phyloP scores from a whole-genome alignment of 2,888 invertebrate genomes.

The Cataglyphis cursor region DNA sequence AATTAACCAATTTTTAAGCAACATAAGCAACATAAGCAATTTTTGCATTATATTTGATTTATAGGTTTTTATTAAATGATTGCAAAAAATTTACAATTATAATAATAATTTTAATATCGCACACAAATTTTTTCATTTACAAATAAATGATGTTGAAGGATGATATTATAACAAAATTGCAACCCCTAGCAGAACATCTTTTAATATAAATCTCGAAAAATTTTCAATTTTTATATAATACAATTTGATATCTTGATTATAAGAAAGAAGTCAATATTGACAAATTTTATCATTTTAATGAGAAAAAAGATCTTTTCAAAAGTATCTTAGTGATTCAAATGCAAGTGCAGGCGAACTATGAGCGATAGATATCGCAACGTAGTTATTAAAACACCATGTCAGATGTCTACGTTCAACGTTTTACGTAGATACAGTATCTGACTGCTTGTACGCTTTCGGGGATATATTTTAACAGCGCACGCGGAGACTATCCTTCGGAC shows the following conservation, averaged over 20 bases:
- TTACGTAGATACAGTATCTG: slow-evolving; percentile 26
- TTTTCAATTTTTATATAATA: neutral
- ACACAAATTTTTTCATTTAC: neutral
- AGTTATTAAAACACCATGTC: slow-evolving; percentile 11
- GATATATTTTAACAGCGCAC: slow-evolving; percentile 36
- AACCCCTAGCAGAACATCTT: neutral
- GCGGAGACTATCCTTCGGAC: slow-evolving; percentile 28
- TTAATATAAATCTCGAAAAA: neutral
- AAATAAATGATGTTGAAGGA: neutral
- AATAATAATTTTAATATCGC: neutral
- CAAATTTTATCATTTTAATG: neutral
- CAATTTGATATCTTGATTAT: neutral
- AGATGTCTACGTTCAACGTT: slow-evolving; percentile 30
- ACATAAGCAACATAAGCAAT: neutral
- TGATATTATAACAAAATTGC: neutral
- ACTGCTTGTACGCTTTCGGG: slow-evolving; percentile 17
- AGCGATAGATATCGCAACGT: neutral
- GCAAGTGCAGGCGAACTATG: neutral
- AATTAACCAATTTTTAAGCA: neutral
- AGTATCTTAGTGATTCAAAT: neutral
- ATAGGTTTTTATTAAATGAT: neutral
- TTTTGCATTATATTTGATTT: neutral
- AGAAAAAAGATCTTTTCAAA: neutral
- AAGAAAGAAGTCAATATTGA: neutral
- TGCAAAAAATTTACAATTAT: neutral